Percentiles rank a stretch among this genome's conserved stretches.
Evolutionary conservation across 2,888 invertebrate genomes (phyloP).

Genomic region (Dryobotodes eremita): DNA sequence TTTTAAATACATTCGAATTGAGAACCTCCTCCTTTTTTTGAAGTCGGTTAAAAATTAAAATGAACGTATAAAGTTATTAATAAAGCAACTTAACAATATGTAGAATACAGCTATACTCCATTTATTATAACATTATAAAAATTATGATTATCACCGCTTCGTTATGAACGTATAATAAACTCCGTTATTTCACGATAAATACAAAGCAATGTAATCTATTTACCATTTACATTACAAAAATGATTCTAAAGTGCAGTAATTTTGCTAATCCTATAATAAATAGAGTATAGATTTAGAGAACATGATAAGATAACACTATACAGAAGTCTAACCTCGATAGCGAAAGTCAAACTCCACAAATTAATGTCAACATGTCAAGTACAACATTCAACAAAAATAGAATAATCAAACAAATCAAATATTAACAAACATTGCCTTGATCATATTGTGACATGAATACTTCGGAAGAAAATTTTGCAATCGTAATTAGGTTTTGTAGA

Average conservation of each 20-base stretch:
- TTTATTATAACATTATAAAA: too few relatives aligned
- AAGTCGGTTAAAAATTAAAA: too few relatives aligned
- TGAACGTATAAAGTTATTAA: too few relatives aligned
- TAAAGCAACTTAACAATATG: neutral
- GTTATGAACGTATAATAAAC: too few relatives aligned
- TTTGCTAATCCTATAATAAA: too few relatives aligned
- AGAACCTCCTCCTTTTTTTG: too few relatives aligned
- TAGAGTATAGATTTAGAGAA: neutral
- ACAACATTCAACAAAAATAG: constrained; percentile 39
- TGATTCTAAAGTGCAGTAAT: too few relatives aligned
- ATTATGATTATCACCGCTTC: too few relatives aligned
- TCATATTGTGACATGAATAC: constrained; percentile 47
- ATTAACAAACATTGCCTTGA: constrained; percentile 66
- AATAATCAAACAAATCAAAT: constrained; percentile 38
- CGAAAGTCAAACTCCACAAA: constrained; percentile 46
- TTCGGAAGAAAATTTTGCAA: constrained; percentile 59
- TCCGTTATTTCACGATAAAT: too few relatives aligned
- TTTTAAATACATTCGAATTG: too few relatives aligned
- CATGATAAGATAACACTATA: constrained; percentile 20
- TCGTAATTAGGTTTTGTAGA: constrained; percentile 22
- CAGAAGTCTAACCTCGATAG: constrained; percentile 42
- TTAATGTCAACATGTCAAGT: constrained; percentile 65
- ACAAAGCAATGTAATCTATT: too few relatives aligned
- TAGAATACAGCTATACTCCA: neutral
- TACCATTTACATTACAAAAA: too few relatives aligned